These are phyloP conservation scores for Temnothorax unifasciatus DNA, from an alignment of 2,888 invertebrate species.

Conservation along the genomic window DNA sequence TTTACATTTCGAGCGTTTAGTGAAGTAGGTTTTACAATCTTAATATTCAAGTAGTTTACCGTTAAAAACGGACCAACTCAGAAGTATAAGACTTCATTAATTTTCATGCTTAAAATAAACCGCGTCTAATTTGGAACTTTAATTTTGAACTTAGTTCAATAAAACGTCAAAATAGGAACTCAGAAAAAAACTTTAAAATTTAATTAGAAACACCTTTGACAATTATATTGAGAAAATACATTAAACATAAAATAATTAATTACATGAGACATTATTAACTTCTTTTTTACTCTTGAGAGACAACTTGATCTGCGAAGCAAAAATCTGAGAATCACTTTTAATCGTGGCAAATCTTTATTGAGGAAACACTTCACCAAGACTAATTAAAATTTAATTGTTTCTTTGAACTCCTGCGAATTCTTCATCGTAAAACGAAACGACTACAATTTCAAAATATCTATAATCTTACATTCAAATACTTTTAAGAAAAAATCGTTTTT, in stretches of 20 bases:
- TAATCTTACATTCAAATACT: background rate
- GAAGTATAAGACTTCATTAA: background rate
- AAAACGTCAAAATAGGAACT: background rate
- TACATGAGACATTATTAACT: constrained; percentile 24
- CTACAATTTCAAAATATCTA: constrained; percentile 10
- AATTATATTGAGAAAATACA: background rate
- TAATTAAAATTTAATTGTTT: constrained; percentile 48
- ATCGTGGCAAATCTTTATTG: constrained; percentile 9
- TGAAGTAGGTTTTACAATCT: constrained; percentile 19
- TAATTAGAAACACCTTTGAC: constrained; percentile 16
- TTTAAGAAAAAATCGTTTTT: background rate
- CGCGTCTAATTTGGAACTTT: constrained; percentile 14
- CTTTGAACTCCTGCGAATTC: background rate
- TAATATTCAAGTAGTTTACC: constrained; percentile 3
- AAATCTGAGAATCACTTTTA: constrained; percentile 20
- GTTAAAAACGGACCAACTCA: constrained; percentile 4
- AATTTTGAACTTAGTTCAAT: constrained; percentile 6
- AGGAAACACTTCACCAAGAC: background rate
- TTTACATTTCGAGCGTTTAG: background rate
- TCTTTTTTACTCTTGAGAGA: background rate
- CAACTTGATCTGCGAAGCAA: background rate
- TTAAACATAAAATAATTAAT: constrained; percentile 35
- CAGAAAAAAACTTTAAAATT: background rate
- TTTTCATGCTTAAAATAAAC: constrained; percentile 15
- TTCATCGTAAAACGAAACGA: background rate